Conservation (phyloP, 2,888 invertebrate genomes). For the Allophyes oxyacanthae region DNA sequence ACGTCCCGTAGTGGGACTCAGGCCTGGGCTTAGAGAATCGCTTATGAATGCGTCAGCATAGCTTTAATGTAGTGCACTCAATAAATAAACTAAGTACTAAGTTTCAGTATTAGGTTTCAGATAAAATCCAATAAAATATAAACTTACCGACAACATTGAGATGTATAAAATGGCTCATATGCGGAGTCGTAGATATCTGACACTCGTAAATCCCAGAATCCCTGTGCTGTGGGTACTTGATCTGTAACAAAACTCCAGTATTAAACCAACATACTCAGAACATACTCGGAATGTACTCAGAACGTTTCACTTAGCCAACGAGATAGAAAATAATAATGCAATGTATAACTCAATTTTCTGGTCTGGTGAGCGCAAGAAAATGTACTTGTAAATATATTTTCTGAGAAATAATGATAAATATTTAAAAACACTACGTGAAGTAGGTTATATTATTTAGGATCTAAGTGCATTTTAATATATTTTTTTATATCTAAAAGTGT, state of each 20-base stretch:
- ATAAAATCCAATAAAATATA: conserved; percentile 18
- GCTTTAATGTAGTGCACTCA: too few species aligned
- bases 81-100: too few species aligned
- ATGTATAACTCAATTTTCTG: conserved; percentile 32
- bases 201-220: conserved; percentile 98
- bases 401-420: background rate
- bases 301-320: conserved; percentile 8
- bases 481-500: too few species aligned
- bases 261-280: conserved; percentile 7
- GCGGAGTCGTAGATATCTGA: conserved; percentile 97
- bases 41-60: too few species aligned
- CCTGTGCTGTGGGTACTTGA: conserved; percentile 97
- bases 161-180: conserved; percentile 97
- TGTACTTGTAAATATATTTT: background rate
- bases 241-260: conserved; percentile 86
- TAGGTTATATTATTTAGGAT: too few species aligned
- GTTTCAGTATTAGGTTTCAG: too few species aligned
- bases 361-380: conserved; percentile 12
- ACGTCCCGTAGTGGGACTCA: too few species aligned
- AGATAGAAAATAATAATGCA: conserved; percentile 16
- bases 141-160: conserved; percentile 97
- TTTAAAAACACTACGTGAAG: too few species aligned
- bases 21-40: too few species aligned
- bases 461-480: too few species aligned
- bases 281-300: too few species aligned